Conservation (phyloP, 2,888 invertebrate genomes). For the Epiblema foenella region DNA sequence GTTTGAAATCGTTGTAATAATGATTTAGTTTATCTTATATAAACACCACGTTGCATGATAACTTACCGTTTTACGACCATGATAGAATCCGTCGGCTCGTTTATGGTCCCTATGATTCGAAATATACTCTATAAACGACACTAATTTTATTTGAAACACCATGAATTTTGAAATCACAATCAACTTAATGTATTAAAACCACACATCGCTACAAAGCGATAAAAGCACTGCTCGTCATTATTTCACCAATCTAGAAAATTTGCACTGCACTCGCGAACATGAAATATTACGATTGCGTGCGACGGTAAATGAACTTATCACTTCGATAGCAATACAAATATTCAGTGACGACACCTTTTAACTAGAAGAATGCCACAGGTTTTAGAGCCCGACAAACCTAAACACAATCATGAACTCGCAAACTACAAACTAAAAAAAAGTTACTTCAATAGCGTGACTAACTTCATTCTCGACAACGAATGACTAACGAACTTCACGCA, state of each 20-base stretch:
- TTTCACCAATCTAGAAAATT: constrained; percentile 69
- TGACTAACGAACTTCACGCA: constrained; percentile 36
- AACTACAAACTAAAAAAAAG: constrained; percentile 44
- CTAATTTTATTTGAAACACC: constrained; percentile 78
- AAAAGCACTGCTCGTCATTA: constrained; percentile 76
- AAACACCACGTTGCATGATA: constrained; percentile 54
- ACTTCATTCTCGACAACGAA: constrained; percentile 38
- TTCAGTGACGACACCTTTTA: constrained; percentile 48
- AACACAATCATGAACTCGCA: constrained; percentile 40
- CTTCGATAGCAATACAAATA: constrained; percentile 50
- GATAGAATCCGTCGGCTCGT: constrained; percentile 84
- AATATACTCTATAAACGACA: constrained; percentile 76
- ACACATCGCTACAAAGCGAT: constrained; percentile 83
- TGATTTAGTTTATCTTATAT: constrained; percentile 30
- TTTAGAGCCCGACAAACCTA: constrained; percentile 60
- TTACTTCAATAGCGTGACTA: constrained; percentile 35
- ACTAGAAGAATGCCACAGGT: constrained; percentile 51
- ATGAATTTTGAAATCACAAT: constrained; percentile 80
- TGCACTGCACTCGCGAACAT: constrained; percentile 78
- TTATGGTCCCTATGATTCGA: constrained; percentile 85
- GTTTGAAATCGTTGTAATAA: not conserved
- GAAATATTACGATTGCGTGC: constrained; percentile 53
- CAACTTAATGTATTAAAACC: constrained; percentile 76
- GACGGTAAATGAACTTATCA: constrained; percentile 48
- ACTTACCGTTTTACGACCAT: constrained; percentile 85